Base-by-base conservation (phyloP, 2,113 vertebrate species). In the Ptilorrhoa leucosticta region DNA sequence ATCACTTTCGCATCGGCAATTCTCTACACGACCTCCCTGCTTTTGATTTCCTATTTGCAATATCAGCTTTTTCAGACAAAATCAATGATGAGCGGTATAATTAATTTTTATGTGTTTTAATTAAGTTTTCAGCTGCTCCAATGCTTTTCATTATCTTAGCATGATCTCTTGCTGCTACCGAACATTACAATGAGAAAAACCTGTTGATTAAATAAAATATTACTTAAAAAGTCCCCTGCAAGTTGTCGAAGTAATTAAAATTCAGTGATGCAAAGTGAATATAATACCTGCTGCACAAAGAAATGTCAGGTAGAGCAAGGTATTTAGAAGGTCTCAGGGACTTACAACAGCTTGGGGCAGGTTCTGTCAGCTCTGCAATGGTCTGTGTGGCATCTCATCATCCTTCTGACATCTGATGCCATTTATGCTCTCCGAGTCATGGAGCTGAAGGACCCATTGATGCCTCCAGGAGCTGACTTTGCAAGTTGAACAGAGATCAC, bases 51-150 rank as follows among this genome's bases (percentile, higher is more conserved):
- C 94, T 94, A 73, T 96, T 91, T 95, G 93, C 95, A 94, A 71
- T 92, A 94, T 96, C 93, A 96, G 93, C 95, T 95, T 94, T 96
- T 94, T 91, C 79, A 87, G 76, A 56, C 58, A 66, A 94, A 96
- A 94, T 96, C 96, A 72, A 89, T 95, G 82, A 79, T 88, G 93
- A 93, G 57, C 6, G 0, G 40, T 89, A 54, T 93, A 97, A 96
- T 96, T 97, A 97, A 96, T 96, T 96, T 95, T 93, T 97, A 75
- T 58, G 2, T 92, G 81, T 92, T 96, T 96, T 96, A 97, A 96
- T 97, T 96, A 95, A 94, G 91, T 90, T 96, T 94, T 94, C 86
- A 78, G 40, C 89, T 87, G 83, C 93, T 95, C 75, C 93, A 86
- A 2, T 93, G 86, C 84, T 87, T 96, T 85, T 87, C 82, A 89